A percentile compares a stretch with the other conserved stretches of the same genome.
These are phyloP conservation scores for Corythucha ciliata DNA, from an alignment of 2,888 invertebrate genomes.

Conservation along the genomic window DNA sequence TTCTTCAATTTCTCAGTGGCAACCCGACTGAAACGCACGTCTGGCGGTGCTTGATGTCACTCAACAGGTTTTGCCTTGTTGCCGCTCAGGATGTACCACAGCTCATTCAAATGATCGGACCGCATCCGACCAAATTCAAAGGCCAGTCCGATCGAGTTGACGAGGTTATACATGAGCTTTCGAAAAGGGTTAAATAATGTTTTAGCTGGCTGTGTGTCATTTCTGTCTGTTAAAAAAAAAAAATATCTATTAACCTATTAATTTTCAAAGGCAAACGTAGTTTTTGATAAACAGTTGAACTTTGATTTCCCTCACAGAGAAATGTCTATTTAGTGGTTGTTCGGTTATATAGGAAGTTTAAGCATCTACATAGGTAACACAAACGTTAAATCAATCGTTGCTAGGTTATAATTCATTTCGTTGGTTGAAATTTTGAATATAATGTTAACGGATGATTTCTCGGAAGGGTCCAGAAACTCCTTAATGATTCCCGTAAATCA, in stretches of 20 bases:
- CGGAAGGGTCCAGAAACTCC: too few relatives aligned
- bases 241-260: not conserved
- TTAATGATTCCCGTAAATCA: too few relatives aligned
- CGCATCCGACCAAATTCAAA: slow-evolving; percentile 70
- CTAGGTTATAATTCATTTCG: too few relatives aligned
- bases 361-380: too few relatives aligned
- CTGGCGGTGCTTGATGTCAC: slow-evolving; percentile 67
- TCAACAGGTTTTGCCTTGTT: slow-evolving; percentile 64
- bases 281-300: too few relatives aligned
- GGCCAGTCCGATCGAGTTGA: slow-evolving; percentile 73
- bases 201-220: not conserved
- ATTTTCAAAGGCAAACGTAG: not conserved
- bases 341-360: too few relatives aligned
- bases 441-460: too few relatives aligned
- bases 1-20: slow-evolving; percentile 76
- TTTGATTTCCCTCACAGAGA: too few relatives aligned
- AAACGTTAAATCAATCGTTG: too few relatives aligned
- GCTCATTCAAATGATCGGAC: slow-evolving; percentile 83
- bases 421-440: too few relatives aligned
- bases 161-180: slow-evolving; percentile 65
- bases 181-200: slow-evolving; percentile 42
- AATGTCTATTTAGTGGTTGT: too few relatives aligned
- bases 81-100: slow-evolving; percentile 76
- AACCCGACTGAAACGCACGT: slow-evolving; percentile 69
- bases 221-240: not conserved